Evolutionary conservation across 1,140 invertebrate genomes (phyloP), one percentile per base, ranked within the genome.

Genomic region (Eulimnadia texana): DNA sequence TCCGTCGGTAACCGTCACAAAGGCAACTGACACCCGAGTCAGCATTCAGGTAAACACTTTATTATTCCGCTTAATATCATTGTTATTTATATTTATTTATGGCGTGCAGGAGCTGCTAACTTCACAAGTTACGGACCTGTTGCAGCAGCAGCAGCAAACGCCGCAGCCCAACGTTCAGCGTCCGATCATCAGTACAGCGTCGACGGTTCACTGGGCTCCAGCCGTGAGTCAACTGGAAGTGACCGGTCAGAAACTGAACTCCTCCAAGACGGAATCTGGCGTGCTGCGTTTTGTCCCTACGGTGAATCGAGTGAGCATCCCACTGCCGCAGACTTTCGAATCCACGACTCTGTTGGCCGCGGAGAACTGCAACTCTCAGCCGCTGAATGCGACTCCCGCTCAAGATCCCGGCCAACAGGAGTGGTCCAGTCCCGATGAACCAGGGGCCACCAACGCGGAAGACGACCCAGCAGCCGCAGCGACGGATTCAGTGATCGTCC

Each of bases 391-490:
- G 6, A 22, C 50, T 0, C 65, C 66, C 2, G 60, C 67, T 1
- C 65, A 74, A 70, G 61, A 59, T 67, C 72, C 1, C 66, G 77
- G 50, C 29, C 22, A 60, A 28, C n/a, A 50, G 47, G 47, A 57
- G 27, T n/a, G 55, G 49, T 10, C 58, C 24, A 51, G 16, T 19
- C 9, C 49, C 47, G n/a, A 28, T 27, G 6, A 42, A 10, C 52
- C n/a, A 10, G 42, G 50, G 3, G 19, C 50, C 25, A 61, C 22
- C 23, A 53, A 28, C 13, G 22, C 50, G 3, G 60, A 52, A 28
- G 24, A 27, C 13, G 53, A 33, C 13, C 42, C 60, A 16, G 23
- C 28, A 25, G 28, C 20, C 27, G 23, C 55, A 9, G 3, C 27
- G 2, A 25, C 27, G 19, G 49, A 25, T 20, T 11, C 60, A 2